Conservation (phyloP, 2,797 vertebrate genomes). For the Peromyscus melanophrys region DNA sequence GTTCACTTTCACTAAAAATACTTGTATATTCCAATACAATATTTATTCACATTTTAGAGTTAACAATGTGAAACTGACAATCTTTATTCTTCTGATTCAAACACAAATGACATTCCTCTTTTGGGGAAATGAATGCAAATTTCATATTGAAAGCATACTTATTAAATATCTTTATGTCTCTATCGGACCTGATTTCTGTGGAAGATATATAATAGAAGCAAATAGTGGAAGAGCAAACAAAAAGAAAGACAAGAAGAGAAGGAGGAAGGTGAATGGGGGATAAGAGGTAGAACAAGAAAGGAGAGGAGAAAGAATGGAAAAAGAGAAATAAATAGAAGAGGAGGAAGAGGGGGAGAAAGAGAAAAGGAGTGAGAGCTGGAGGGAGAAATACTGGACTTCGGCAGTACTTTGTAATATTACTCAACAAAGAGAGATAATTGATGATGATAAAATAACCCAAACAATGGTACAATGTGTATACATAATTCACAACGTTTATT, state of each 20-base stretch:
- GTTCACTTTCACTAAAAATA: background rate
- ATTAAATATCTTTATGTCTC: background rate
- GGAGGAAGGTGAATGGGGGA: background rate
- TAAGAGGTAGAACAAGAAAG: background rate
- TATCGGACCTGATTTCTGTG: background rate
- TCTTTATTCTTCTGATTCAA: background rate
- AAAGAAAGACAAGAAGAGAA: background rate
- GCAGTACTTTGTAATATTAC: background rate
- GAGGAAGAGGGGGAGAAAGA: background rate
- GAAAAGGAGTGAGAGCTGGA: background rate
- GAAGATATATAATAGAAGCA: background rate
- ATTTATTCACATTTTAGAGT: background rate
- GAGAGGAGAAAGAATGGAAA: background rate
- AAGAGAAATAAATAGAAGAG: background rate
- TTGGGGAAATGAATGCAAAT: background rate
- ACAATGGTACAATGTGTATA: background rate
- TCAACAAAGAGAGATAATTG: background rate
- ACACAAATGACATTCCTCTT: background rate
- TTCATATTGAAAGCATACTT: background rate
- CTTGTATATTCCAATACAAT: background rate
- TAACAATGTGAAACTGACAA: background rate
- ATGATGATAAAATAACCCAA: background rate
- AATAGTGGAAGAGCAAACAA: background rate
- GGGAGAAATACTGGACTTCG: background rate
- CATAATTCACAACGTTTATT: background rate